A percentile compares a stretch with the other conserved stretches of the same genome.
These are phyloP conservation scores for Aptenodytes patagonicus DNA, from an alignment of 2,113 vertebrate genomes.

Conservation along the genomic window DNA sequence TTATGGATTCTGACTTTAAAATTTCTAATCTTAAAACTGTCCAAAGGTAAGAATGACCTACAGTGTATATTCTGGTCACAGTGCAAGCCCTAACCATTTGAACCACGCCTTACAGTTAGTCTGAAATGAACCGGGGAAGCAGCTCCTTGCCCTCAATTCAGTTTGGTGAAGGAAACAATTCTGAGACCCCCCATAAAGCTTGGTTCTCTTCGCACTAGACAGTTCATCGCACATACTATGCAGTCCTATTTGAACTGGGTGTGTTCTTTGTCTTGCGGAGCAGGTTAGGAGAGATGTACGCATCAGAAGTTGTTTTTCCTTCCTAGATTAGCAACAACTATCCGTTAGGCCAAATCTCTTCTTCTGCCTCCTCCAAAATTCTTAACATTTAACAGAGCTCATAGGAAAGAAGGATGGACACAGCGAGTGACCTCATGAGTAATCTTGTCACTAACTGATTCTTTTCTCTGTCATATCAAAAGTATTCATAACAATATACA, in stretches of 20 bases:
- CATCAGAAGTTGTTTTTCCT: not conserved
- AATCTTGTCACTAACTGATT: not conserved
- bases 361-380: not conserved
- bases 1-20: not conserved
- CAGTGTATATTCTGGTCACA: not conserved
- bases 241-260: fast-evolving
- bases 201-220: not conserved
- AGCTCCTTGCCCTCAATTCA: not conserved
- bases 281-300: not conserved
- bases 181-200: not conserved
- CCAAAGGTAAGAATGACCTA: not conserved
- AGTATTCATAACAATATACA: not conserved
- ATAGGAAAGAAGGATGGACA: not conserved
- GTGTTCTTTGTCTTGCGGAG: not conserved
- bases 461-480: not conserved
- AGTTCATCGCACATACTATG: fast-evolving
- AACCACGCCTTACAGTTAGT: not conserved
- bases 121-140: not conserved
- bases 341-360: not conserved
- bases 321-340: not conserved
- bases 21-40: not conserved
- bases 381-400: not conserved
- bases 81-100: not conserved
- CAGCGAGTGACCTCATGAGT: not conserved
- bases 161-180: not conserved